Percentiles rank a stretch among this genome's conserved stretches.
These are phyloP conservation scores for Tetropium fuscum DNA, from an alignment of 2,888 invertebrate species.

Conservation along the genomic window DNA sequence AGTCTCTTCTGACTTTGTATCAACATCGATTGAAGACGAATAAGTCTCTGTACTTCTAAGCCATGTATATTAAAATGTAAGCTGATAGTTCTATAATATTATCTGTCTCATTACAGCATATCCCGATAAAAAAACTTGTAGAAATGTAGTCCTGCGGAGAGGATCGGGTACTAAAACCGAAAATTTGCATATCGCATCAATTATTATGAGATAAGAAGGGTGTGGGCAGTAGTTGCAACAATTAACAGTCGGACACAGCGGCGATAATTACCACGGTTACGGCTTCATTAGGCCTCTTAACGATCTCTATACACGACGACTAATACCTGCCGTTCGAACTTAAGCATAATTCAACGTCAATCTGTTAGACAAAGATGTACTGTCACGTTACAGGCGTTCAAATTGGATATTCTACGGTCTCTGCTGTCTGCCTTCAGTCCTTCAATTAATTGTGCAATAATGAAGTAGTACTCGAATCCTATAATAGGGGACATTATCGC, in stretches of 20 bases:
- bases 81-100: too few species aligned
- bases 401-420: too few species aligned
- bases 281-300: constrained; percentile 46
- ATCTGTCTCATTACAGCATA: constrained; percentile 1
- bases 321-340: constrained; percentile 14
- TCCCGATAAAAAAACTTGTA: constrained; percentile 5
- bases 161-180: constrained; percentile 26
- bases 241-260: constrained; percentile 47
- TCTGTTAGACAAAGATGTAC: too few species aligned
- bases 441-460: too few species aligned
- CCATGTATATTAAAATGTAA: too few species aligned
- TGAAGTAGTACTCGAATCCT: too few species aligned
- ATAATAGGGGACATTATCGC: too few species aligned
- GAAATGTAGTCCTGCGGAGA: constrained; percentile 14
- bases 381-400: too few species aligned
- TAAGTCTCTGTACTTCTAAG: too few species aligned
- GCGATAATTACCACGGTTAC: constrained; percentile 46
- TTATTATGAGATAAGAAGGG: constrained; percentile 42
- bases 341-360: constrained; percentile 6
- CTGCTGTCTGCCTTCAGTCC: too few species aligned
- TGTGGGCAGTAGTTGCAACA: constrained; percentile 48
- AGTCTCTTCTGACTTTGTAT: too few species aligned
- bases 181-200: constrained; percentile 47
- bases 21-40: too few species aligned
- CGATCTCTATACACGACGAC: constrained; percentile 28